These are phyloP conservation scores for Pachyramphus minor DNA, from an alignment of 2,113 vertebrate species.

Conservation along the genomic window DNA sequence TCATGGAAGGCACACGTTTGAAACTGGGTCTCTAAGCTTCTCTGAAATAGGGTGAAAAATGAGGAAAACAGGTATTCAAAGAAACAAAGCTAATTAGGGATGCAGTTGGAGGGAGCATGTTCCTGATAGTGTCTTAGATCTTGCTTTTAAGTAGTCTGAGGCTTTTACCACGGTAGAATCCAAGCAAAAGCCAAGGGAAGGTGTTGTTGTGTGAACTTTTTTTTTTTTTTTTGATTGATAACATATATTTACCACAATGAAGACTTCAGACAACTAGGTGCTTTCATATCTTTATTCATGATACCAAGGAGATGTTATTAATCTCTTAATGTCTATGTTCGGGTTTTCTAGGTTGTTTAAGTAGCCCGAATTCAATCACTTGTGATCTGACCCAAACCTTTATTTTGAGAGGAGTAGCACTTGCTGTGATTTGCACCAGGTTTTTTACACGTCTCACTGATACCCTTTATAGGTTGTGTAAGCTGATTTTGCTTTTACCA, in stretches of 20 bases:
- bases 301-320: neutral
- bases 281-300: neutral
- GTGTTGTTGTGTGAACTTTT: neutral
- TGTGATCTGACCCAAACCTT: neutral
- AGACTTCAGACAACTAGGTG: neutral
- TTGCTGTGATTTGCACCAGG: neutral
- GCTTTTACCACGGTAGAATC: neutral
- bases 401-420: neutral
- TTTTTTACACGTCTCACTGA: neutral
- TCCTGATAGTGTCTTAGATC: neutral
- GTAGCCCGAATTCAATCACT: neutral
- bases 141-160: neutral
- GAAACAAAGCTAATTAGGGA: neutral
- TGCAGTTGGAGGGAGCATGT: neutral
- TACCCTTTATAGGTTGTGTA: neutral
- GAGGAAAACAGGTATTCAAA: neutral
- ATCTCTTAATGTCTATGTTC: neutral
- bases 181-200: neutral
- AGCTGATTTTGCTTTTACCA: neutral
- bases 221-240: neutral
- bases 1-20: neutral
- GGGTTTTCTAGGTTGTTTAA: neutral
- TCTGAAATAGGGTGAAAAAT: neutral
- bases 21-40: neutral
- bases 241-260: neutral